Evolutionary conservation across 2,888 invertebrate species (phyloP), one percentile per base, ranked within the genome.

Genomic region (Tortrix viridana): DNA sequence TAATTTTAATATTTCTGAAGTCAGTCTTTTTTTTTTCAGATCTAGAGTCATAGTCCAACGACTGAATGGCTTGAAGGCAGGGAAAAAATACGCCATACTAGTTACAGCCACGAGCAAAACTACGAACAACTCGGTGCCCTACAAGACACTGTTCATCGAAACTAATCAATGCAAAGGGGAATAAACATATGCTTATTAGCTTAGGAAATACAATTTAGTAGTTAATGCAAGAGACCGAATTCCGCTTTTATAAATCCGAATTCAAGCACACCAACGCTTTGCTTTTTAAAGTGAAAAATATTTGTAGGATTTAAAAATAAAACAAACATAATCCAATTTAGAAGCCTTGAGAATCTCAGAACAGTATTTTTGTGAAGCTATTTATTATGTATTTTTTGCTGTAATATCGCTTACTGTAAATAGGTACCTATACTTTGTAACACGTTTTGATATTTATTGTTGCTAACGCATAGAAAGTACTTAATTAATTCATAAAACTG

Each of bases 81-180:
- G 85, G n/a, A 79, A 77, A 43, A 89, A 89, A 65, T 92, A 91
- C 66, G 86, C 85, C 0, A 76, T 92, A 26, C 88, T 88, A 79
- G 90, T 92, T 7, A 78, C 82, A 3, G 92, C 91, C 2, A 77
- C 84, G 0, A 83, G 74, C 23, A 87, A 84, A 70, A 88, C 85
- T 5, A 81, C 74, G 14, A 41, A 41, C 16, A 14, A 16, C 60
- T 74, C 81, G 1, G 86, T 89, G 1, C 87, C 90, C 0, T 92
- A 91, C 69, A 86, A 85, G 55, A 73, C 81, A 0, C 66, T 92
- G 32, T 88, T 86, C 57, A 86, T 84, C 0, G 89, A 92, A 54
- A 91, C 89, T 1, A 88, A 88, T 57, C 65, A 85, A 1, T 92
- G 91, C 69, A 86, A 84, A 70, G 82, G 84, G 22, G 76, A 82